Evolutionary conservation across 2,113 vertebrate species (phyloP).

Genomic region (Anolis sagrei): DNA sequence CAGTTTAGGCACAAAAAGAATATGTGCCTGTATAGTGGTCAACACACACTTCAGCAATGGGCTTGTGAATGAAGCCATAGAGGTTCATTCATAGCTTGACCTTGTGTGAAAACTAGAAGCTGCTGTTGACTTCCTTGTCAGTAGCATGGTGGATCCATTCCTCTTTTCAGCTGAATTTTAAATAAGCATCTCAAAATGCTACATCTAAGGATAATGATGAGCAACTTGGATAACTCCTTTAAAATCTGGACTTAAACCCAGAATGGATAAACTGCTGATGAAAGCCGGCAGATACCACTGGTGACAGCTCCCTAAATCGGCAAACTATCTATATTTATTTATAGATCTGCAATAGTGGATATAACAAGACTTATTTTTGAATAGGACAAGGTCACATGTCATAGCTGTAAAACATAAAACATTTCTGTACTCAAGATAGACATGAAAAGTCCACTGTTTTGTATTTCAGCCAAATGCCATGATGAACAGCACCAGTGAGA

Average conservation of each 20-base stretch:
- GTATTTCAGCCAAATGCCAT: background rate
- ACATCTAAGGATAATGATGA: no score
- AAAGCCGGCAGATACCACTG: background rate
- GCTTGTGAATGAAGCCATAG: background rate
- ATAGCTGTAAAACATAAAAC: background rate
- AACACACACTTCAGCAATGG: background rate
- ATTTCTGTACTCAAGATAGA: background rate
- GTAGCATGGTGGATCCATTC: no score
- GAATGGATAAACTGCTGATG: no score
- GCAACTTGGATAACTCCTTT: no score
- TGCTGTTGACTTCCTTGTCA: no score
- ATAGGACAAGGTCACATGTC: background rate
- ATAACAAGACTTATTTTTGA: background rate
- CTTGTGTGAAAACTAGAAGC: background rate
- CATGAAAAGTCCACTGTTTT: background rate
- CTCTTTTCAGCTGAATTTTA: no score
- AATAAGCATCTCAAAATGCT: no score
- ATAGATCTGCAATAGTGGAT: background rate
- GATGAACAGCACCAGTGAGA: background rate
- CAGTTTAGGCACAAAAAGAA: background rate
- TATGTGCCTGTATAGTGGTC: background rate
- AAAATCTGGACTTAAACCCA: no score
- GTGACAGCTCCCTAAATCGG: background rate
- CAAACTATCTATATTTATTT: background rate
- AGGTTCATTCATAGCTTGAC: background rate